phyloP scores from a whole-genome alignment of 1,140 invertebrate genomes.

The Apis laboriosa region DNA sequence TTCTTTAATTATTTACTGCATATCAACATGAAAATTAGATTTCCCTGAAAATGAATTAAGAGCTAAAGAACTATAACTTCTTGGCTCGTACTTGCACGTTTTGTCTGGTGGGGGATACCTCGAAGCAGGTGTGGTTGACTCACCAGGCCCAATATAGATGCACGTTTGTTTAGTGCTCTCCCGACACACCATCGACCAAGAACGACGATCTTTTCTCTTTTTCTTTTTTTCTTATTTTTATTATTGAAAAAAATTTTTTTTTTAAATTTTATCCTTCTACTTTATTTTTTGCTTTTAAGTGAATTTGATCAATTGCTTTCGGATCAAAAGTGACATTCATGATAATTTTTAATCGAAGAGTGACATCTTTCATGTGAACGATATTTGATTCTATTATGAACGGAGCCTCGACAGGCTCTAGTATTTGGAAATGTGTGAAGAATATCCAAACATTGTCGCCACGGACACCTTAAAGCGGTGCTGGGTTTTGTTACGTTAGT shows the following conservation, averaged over 20 bases:
- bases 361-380: slow-evolving; percentile 35
- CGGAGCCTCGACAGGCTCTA: slow-evolving; percentile 43
- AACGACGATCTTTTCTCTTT: slow-evolving; percentile 59
- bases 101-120: slow-evolving; percentile 64
- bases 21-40: slow-evolving; percentile 4
- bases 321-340: background rate
- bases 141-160: slow-evolving; percentile 76
- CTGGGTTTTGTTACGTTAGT: slow-evolving; percentile 74
- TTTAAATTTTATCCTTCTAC: background rate
- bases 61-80: slow-evolving; percentile 73
- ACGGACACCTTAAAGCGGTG: slow-evolving; percentile 71
- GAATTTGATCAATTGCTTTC: background rate
- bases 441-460: slow-evolving; percentile 69
- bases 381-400: slow-evolving; percentile 48
- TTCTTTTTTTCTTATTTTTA: slow-evolving; percentile 33
- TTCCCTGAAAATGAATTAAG: slow-evolving; percentile 68
- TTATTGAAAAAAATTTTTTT: slow-evolving; percentile 33
- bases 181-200: slow-evolving; percentile 73
- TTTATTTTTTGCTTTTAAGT: background rate
- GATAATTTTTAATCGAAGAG: background rate
- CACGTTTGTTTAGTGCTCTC: slow-evolving; percentile 75
- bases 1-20: background rate
- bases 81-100: slow-evolving; percentile 65
- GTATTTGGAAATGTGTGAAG: slow-evolving; percentile 80
- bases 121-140: slow-evolving; percentile 76